phyloP scores from a whole-genome alignment of 2,113 vertebrate species.

The Ifrita kowaldi region DNA sequence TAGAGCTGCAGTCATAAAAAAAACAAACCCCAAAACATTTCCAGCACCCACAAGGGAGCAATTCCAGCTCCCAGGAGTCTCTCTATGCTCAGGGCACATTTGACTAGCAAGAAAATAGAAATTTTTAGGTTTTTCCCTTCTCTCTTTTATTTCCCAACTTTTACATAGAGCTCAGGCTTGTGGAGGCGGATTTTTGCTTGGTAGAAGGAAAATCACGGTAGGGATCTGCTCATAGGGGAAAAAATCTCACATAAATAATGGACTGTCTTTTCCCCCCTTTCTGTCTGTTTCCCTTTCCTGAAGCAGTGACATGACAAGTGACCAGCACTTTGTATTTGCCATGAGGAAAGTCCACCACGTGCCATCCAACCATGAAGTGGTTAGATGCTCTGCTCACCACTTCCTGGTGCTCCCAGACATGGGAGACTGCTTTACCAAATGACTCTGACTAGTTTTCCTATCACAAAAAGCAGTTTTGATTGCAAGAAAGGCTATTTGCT shows the following conservation, averaged over 20 bases:
- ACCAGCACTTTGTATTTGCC: not conserved
- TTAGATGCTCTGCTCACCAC: not conserved
- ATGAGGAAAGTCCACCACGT: not conserved
- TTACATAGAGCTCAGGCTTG: not conserved
- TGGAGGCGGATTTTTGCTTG: not conserved
- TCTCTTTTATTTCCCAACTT: not conserved
- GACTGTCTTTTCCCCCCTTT: not conserved
- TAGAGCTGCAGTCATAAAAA: not conserved
- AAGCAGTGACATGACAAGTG: not conserved
- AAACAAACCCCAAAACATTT: not conserved
- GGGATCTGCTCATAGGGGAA: not conserved
- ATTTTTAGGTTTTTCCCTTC: not conserved
- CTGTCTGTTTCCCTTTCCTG: not conserved
- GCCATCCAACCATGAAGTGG: not conserved
- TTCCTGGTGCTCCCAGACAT: not conserved
- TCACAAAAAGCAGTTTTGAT: not conserved
- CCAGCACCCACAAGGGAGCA: not conserved
- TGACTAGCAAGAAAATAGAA: not conserved
- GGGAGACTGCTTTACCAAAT: not conserved
- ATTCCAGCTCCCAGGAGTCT: not conserved
- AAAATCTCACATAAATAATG: not conserved
- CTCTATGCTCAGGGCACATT: not conserved
- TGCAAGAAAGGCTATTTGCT: not conserved
- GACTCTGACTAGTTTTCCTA: not conserved
- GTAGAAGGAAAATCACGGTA: not conserved